These are phyloP conservation scores for Aphelenchoides fujianensis DNA, from an alignment of 1,140 invertebrate species.

Conservation along the genomic window DNA sequence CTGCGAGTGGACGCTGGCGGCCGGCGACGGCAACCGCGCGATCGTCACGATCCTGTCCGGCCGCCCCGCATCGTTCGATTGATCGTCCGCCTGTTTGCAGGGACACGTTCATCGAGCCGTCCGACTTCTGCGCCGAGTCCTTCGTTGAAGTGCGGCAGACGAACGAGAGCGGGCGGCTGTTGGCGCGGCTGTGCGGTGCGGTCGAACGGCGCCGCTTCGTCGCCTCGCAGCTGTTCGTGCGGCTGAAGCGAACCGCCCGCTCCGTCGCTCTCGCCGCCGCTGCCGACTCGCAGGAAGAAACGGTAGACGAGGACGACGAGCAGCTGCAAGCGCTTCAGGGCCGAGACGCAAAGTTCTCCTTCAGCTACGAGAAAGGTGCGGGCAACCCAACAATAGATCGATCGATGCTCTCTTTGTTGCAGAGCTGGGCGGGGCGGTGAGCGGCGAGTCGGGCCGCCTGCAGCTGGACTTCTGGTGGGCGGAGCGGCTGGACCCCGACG, in stretches of 20 bases:
- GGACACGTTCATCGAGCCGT: background rate
- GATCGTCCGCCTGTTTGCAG: background rate
- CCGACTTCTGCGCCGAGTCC: conserved; percentile 6
- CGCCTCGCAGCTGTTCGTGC: background rate
- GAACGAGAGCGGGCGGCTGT: background rate
- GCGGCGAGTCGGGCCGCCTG: background rate
- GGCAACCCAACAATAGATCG: background rate
- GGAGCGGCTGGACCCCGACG: background rate
- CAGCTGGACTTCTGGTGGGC: too few relatives aligned
- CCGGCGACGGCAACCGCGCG: conserved; percentile 29
- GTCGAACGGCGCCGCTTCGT: background rate
- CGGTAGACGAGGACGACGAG: too few relatives aligned
- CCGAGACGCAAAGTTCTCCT: background rate
- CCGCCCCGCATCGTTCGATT: background rate
- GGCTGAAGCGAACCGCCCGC: conserved; percentile 1
- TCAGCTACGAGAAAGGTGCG: background rate
- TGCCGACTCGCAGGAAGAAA: too few relatives aligned
- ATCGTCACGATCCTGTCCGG: conserved; percentile 19
- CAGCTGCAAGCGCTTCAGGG: background rate
- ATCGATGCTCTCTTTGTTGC: background rate
- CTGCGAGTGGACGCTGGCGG: conserved; percentile 36
- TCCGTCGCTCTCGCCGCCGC: background rate
- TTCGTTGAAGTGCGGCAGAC: conserved; percentile 5
- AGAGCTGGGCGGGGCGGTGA: background rate
- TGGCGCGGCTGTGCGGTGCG: conserved; percentile 7